Conservation (phyloP, 2,888 invertebrate species). For the Caprella mutica region DNA sequence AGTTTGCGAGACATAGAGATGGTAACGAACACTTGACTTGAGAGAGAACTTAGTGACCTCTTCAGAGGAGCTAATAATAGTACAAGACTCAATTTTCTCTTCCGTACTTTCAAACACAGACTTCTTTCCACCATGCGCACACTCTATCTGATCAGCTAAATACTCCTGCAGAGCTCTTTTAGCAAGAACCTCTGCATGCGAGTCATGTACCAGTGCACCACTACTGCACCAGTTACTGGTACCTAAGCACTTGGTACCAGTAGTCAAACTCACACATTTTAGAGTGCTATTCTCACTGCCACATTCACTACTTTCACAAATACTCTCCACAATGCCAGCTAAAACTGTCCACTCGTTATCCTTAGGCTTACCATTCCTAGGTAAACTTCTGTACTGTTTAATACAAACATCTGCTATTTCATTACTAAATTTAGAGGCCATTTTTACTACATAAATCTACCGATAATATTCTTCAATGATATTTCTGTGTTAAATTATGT, state of each 20-base stretch:
- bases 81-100: conserved; percentile 18
- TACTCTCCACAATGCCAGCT: conserved; percentile 18
- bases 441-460: too few species aligned
- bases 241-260: conserved; percentile 86
- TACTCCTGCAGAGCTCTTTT: conserved; percentile 70
- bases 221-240: conserved; percentile 48
- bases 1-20: conserved; percentile 73
- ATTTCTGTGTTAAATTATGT: too few species aligned
- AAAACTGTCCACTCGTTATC: conserved; percentile 21
- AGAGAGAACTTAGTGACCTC: conserved; percentile 38
- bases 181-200: conserved; percentile 81
- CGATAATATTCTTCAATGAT: too few species aligned
- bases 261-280: conserved; percentile 66
- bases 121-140: conserved; percentile 38
- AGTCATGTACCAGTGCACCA: conserved; percentile 71
- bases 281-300: not conserved
- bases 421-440: conserved; percentile 18
- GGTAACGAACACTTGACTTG: conserved; percentile 53
- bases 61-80: conserved; percentile 40
- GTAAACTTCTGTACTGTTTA: conserved; percentile 14
- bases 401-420: conserved; percentile 11
- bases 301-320: conserved; percentile 10
- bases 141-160: conserved; percentile 53
- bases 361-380: conserved; percentile 25
- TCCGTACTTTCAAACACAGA: conserved; percentile 32